Percentiles rank a stretch among this genome's conserved stretches.
Conservation (phyloP, 2,888 invertebrate genomes). For the Phyllotreta striolata region DNA sequence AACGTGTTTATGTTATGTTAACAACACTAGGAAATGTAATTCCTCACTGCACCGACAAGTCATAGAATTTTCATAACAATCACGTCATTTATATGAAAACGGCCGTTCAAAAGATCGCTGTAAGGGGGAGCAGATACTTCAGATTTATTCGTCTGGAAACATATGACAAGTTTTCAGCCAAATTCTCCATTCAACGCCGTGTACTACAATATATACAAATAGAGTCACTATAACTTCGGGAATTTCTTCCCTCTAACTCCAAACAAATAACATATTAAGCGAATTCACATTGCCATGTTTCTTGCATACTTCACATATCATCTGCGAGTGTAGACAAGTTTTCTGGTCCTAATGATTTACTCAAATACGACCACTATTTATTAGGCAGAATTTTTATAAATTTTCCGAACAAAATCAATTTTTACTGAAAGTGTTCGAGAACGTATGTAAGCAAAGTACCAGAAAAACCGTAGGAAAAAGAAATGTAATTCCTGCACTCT, state of each 20-base stretch:
- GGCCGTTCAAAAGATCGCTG: slow-evolving; percentile 26
- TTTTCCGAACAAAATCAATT: too few relatives aligned
- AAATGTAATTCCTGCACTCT: slow-evolving; percentile 17
- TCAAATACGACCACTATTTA: too few relatives aligned
- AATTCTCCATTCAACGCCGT: slow-evolving; percentile 17
- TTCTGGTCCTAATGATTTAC: too few relatives aligned
- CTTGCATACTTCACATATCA: neutral
- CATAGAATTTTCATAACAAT: slow-evolving; percentile 33
- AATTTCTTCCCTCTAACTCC: slow-evolving; percentile 17
- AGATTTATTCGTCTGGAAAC: slow-evolving; percentile 28
- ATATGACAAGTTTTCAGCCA: slow-evolving; percentile 25
- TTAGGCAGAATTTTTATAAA: too few relatives aligned
- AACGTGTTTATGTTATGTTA: slow-evolving; percentile 17
- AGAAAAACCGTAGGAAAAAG: too few relatives aligned
- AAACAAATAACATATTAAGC: neutral
- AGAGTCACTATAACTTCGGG: slow-evolving; percentile 5
- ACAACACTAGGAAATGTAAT: slow-evolving; percentile 21
- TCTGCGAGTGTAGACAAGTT: neutral
- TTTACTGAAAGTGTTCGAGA: too few relatives aligned
- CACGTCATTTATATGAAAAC: slow-evolving; percentile 35
- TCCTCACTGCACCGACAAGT: slow-evolving; percentile 22
- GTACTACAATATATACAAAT: slow-evolving; percentile 17
- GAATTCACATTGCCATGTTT: neutral
- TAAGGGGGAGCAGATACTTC: slow-evolving; percentile 26
- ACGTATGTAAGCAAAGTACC: too few relatives aligned